Percentiles rank a stretch among this genome's conserved stretches.
phyloP scores from a whole-genome alignment of 2,113 vertebrate genomes.

The Clarias magur region DNA sequence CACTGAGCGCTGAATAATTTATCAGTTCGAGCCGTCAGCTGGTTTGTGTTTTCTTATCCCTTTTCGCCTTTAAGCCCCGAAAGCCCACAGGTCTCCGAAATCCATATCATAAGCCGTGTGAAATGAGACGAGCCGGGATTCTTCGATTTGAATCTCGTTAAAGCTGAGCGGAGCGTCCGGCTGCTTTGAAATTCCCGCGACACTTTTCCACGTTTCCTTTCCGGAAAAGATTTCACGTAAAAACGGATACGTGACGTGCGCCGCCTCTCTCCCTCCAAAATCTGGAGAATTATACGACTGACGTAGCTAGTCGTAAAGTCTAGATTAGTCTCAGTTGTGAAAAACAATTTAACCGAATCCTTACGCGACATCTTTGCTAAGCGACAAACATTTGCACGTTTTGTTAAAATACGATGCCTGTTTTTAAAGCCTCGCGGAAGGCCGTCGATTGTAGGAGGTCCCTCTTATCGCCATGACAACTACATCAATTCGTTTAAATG shows the following conservation, averaged over 20 bases:
- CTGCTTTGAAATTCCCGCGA: constrained; percentile 5
- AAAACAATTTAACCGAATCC: not conserved
- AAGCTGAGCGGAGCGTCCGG: not conserved
- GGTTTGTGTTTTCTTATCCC: constrained; percentile 52
- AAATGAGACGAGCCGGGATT: constrained; percentile 35
- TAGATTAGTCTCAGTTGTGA: not conserved
- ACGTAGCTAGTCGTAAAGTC: not conserved
- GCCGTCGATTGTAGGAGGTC: not conserved
- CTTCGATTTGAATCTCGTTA: constrained; percentile 40
- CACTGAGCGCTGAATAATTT: constrained; percentile 71
- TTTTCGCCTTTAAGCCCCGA: constrained; percentile 47
- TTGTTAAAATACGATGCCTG: not conserved
- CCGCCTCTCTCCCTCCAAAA: not conserved
- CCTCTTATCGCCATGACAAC: not conserved
- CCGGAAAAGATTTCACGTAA: not conserved
- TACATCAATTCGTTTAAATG: not conserved
- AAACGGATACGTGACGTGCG: not conserved
- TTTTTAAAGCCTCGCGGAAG: not conserved
- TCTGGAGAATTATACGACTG: not conserved
- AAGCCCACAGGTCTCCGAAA: constrained; percentile 50
- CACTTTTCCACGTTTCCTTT: not conserved
- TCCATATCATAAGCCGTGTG: constrained; percentile 28
- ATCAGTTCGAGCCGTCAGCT: constrained; percentile 64
- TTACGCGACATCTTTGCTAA: not conserved
- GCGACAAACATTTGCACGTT: not conserved